phyloP scores from a whole-genome alignment of 2,797 vertebrate genomes.

The Melanotaenia nigrans region DNA sequence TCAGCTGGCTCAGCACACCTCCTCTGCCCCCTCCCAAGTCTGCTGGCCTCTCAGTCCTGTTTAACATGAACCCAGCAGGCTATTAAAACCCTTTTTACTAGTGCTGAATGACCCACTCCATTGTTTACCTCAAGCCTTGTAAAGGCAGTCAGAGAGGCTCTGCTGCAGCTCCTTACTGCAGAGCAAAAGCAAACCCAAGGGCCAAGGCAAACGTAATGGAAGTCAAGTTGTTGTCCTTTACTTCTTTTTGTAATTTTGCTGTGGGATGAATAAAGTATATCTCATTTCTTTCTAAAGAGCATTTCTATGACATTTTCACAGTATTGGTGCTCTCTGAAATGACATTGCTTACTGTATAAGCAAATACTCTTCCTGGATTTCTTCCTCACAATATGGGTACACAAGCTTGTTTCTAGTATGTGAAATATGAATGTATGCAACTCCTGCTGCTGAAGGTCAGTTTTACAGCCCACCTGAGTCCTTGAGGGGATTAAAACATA shows the following conservation, averaged over 20 bases:
- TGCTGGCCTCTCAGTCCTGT: constrained; percentile 48
- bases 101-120: constrained; percentile 55
- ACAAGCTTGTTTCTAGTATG: background rate
- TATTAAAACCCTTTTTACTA: constrained; percentile 62
- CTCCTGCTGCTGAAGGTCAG: constrained; percentile 24
- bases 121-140: constrained; percentile 55
- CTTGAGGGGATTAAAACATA: constrained; percentile 25
- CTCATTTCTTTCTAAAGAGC: background rate
- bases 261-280: no score
- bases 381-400: background rate
- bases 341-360: constrained; percentile 23
- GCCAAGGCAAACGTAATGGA: constrained; percentile 31
- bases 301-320: constrained; percentile 27
- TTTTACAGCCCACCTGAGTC: constrained; percentile 14
- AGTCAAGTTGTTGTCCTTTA: constrained; percentile 54
- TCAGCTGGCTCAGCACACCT: constrained; percentile 51
- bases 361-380: background rate
- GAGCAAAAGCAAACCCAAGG: constrained; percentile 31
- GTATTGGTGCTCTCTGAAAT: constrained; percentile 23
- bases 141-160: constrained; percentile 50
- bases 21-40: constrained; percentile 32
- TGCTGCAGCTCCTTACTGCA: constrained; percentile 41
- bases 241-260: background rate
- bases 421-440: constrained; percentile 16
- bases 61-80: constrained; percentile 53